Percentiles rank a stretch among this genome's conserved stretches.
phyloP scores from a whole-genome alignment of 2,797 vertebrate genomes.

The Serranus cabrilla region DNA sequence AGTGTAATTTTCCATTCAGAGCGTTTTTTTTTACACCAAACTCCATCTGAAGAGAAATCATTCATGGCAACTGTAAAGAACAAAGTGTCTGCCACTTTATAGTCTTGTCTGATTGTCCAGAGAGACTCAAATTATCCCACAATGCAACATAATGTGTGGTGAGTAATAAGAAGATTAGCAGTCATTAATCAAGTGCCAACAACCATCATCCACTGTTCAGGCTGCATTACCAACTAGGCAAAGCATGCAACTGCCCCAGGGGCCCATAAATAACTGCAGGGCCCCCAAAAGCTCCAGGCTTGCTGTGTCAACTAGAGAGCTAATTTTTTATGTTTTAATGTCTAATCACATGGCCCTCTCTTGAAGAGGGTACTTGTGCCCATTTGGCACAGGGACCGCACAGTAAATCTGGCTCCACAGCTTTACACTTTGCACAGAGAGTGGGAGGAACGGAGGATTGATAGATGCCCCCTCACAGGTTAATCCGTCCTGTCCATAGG shows the following conservation, averaged over 20 bases:
- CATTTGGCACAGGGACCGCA: constrained; percentile 1
- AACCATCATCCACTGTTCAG: constrained; percentile 23
- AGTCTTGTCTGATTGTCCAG: constrained; percentile 7
- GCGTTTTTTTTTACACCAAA: constrained; percentile 29
- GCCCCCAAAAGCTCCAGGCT: not conserved
- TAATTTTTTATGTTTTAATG: constrained; percentile 11
- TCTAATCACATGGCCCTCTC: not conserved
- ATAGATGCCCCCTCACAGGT: not conserved
- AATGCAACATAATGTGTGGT: constrained; percentile 15
- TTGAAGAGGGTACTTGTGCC: constrained; percentile 6
- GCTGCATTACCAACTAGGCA: constrained; percentile 32
- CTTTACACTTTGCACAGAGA: not conserved
- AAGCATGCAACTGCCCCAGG: not conserved
- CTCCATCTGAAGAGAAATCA: constrained; percentile 8
- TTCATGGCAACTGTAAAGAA: constrained; percentile 8
- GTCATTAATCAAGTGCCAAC: constrained; percentile 40
- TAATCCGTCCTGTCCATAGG: not conserved
- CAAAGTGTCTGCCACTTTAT: constrained; percentile 13
- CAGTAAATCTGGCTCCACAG: constrained; percentile 2
- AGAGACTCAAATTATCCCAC: constrained; percentile 23
- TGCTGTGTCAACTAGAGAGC: constrained; percentile 3
- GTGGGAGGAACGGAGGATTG: not conserved
- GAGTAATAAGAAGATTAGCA: constrained; percentile 37
- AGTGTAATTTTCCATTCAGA: constrained; percentile 4
- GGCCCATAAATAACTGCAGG: constrained; percentile 8